Evolutionary conservation across 2,888 invertebrate genomes (phyloP).

Genomic region (Microctonus brassicae): DNA sequence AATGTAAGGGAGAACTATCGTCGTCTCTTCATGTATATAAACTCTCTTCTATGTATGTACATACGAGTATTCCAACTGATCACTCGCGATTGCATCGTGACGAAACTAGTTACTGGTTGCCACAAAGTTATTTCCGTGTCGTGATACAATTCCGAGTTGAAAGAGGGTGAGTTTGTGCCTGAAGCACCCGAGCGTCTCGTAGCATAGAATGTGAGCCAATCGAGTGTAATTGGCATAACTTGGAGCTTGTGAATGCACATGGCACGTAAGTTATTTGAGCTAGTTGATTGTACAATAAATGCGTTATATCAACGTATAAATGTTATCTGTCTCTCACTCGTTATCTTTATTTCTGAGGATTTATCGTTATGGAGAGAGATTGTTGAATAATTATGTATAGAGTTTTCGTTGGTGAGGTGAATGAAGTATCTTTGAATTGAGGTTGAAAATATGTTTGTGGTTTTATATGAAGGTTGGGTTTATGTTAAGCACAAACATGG

Average conservation of each 20-base stretch:
- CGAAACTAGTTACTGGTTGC: conserved; percentile 22
- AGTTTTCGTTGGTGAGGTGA: too few species aligned
- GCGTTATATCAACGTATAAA: neutral
- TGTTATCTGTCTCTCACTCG: neutral
- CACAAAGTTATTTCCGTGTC: conserved; percentile 23
- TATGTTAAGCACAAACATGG: too few species aligned
- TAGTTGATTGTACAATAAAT: neutral
- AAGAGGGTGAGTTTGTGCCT: neutral
- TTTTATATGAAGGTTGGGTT: too few species aligned
- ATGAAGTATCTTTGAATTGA: too few species aligned
- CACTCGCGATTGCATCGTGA: conserved; percentile 2
- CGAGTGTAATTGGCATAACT: conserved; percentile 28
- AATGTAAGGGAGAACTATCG: neutral
- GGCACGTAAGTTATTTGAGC: neutral
- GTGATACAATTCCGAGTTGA: conserved; percentile 5
- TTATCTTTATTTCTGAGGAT: too few species aligned
- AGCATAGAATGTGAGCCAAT: conserved; percentile 21
- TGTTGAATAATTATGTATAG: too few species aligned
- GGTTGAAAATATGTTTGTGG: too few species aligned
- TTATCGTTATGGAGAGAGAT: too few species aligned
- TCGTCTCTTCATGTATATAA: conserved; percentile 2
- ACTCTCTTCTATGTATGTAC: neutral
- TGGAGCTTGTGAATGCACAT: neutral
- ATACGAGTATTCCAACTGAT: neutral
- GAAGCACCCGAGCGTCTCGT: neutral